Percentiles rank a stretch among this genome's conserved stretches.
These are phyloP conservation scores for Halcyon smyrnensis DNA, from an alignment of 2,797 vertebrate genomes.

Conservation along the genomic window DNA sequence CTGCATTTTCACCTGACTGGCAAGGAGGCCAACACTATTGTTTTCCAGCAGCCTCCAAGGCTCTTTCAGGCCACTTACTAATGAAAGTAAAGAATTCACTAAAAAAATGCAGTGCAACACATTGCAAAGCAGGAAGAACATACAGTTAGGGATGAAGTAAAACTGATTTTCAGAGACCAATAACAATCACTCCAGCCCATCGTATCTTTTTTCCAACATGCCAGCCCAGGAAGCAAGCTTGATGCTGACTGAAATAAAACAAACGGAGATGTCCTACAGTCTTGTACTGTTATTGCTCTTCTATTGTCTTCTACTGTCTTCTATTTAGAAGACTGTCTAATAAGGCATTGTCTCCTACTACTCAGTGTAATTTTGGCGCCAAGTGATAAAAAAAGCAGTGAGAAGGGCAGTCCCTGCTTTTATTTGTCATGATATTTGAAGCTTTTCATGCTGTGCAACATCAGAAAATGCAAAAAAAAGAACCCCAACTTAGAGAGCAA, in stretches of 20 bases:
- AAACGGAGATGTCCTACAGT: not conserved
- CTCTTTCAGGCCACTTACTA: not conserved
- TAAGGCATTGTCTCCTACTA: not conserved
- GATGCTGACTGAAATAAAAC: not conserved
- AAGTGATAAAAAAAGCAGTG: constrained; percentile 21
- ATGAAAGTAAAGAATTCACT: constrained; percentile 9
- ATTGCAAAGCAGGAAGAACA: not conserved
- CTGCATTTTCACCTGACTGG: not conserved
- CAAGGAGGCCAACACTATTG: not conserved
- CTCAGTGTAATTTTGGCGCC: not conserved
- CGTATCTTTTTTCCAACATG: not conserved
- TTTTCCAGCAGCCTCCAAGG: not conserved
- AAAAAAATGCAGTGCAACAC: constrained; percentile 2
- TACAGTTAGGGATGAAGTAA: not conserved
- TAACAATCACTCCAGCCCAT: not conserved
- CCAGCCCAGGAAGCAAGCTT: not conserved
- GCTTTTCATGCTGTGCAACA: not conserved
- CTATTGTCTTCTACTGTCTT: not conserved
- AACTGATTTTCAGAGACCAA: not conserved
- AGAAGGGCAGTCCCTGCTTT: not conserved
- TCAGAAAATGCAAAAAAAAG: not conserved
- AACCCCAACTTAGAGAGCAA: not conserved
- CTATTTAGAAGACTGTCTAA: not conserved
- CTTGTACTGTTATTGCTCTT: not conserved
- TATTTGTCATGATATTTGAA: not conserved